Percentiles rank a stretch among this genome's conserved stretches.
Conservation (phyloP, 1,140 invertebrate genomes). For the Zophobas atratus region DNA sequence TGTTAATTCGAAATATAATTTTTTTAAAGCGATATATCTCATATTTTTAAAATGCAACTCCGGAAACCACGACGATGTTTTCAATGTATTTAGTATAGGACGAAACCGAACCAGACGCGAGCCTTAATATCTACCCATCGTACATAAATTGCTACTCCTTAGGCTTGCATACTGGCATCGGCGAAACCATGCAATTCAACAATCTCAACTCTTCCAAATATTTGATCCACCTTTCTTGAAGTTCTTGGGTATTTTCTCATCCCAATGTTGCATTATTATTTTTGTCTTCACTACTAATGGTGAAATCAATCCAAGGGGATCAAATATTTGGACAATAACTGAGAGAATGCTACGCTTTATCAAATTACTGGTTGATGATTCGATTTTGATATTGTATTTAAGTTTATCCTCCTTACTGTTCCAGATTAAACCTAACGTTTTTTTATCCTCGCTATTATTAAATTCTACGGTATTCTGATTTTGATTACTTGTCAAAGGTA, state of each 20-base stretch:
- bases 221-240: conserved; percentile 44
- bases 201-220: conserved; percentile 50
- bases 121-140: conserved; percentile 11
- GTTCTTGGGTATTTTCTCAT: conserved; percentile 63
- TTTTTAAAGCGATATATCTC: no score
- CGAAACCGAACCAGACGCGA: no score
- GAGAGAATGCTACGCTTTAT: conserved; percentile 67
- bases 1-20: no score
- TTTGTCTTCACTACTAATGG: conserved; percentile 66
- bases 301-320: conserved; percentile 68
- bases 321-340: conserved; percentile 65
- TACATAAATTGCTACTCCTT: conserved; percentile 60
- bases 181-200: conserved; percentile 61
- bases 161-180: conserved; percentile 59
- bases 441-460: conserved; percentile 36
- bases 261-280: conserved; percentile 69
- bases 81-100: no score
- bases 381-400: conserved; percentile 56
- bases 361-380: conserved; percentile 39
- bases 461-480: conserved; percentile 1
- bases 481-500: background rate
- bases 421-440: conserved; percentile 66
- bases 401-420: conserved; percentile 60
- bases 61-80: no score
- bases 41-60: no score